These are phyloP conservation scores for Andrena bicolor DNA, from an alignment of 2,888 invertebrate species.

Conservation along the genomic window DNA sequence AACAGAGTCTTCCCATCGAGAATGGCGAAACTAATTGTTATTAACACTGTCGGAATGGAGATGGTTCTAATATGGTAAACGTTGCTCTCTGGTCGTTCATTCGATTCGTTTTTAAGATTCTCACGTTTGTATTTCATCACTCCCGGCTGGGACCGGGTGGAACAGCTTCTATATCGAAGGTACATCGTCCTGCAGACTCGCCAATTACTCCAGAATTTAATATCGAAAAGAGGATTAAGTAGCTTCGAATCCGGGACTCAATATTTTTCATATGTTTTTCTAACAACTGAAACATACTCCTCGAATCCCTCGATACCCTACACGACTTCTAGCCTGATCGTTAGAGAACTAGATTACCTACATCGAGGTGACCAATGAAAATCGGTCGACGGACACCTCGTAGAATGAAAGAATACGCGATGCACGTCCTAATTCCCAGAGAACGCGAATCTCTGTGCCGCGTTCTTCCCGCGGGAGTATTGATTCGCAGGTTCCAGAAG, in stretches of 20 bases:
- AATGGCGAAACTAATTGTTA: neutral
- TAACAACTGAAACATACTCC: neutral
- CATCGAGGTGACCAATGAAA: too few relatives aligned
- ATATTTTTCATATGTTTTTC: too few relatives aligned
- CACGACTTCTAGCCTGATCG: too few relatives aligned
- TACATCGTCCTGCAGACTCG: too few relatives aligned
- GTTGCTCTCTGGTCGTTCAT: conserved; percentile 2
- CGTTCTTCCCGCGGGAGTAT: conserved; percentile 1
- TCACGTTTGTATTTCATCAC: neutral
- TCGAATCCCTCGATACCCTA: neutral
- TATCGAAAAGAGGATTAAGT: too few relatives aligned
- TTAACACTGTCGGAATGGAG: neutral
- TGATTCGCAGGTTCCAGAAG: neutral
- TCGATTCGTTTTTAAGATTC: neutral
- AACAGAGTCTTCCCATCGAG: conserved; percentile 26
- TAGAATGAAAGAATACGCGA: neutral
- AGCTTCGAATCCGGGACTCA: too few relatives aligned
- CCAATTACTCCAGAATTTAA: too few relatives aligned
- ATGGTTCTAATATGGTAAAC: neutral
- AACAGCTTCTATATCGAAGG: neutral
- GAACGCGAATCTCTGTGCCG: neutral
- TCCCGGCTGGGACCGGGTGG: neutral
- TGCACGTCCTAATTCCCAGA: neutral
- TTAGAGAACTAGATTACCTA: too few relatives aligned
- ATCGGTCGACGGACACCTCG: neutral